phyloP scores from a whole-genome alignment of 2,888 invertebrate genomes.

The Tinea trinotella region DNA sequence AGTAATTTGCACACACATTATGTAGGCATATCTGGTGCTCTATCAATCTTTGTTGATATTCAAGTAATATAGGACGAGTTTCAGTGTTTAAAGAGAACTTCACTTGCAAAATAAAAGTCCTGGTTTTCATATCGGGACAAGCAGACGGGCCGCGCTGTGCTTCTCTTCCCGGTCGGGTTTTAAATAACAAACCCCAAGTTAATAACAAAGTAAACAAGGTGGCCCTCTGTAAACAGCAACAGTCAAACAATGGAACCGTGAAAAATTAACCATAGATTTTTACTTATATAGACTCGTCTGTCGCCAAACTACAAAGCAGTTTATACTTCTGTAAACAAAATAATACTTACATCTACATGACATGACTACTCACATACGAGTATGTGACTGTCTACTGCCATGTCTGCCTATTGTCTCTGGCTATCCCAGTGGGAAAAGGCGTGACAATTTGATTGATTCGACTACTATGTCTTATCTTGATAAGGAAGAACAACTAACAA shows the following conservation, averaged over 20 bases:
- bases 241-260: slow-evolving; percentile 34
- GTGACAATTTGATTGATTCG: too few species aligned
- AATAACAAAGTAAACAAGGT: slow-evolving; percentile 43
- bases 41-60: neutral
- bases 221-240: slow-evolving; percentile 39
- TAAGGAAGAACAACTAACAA: too few species aligned
- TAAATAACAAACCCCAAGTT: slow-evolving; percentile 51
- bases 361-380: too few species aligned
- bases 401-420: too few species aligned
- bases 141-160: neutral
- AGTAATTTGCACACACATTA: too few species aligned
- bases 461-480: too few species aligned
- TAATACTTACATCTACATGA: too few species aligned
- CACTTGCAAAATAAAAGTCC: slow-evolving; percentile 14
- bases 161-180: slow-evolving; percentile 27
- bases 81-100: slow-evolving; percentile 16
- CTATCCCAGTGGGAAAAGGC: too few species aligned
- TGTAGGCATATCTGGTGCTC: neutral
- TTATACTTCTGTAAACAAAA: too few species aligned
- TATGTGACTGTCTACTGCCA: too few species aligned
- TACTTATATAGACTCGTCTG: too few species aligned
- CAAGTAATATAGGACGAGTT: neutral
- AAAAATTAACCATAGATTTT: slow-evolving; percentile 39
- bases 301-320: too few species aligned
- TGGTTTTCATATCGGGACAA: slow-evolving; percentile 18